Evolutionary conservation across 2,797 vertebrate genomes (phyloP).

Genomic region (Megalops cyprinoides): DNA sequence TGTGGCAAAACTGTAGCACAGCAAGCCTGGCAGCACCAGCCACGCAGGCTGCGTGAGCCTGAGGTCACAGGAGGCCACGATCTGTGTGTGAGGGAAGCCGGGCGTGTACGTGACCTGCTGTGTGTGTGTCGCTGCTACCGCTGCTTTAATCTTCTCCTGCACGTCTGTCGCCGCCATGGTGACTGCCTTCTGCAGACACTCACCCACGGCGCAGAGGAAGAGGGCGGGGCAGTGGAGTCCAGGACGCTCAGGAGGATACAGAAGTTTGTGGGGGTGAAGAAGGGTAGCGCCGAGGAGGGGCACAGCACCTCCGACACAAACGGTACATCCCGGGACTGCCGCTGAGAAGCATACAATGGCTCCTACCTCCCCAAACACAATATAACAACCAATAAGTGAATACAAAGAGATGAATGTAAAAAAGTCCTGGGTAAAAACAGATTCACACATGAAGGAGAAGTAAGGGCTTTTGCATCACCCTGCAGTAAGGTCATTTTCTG

Average conservation of each 20-base stretch:
- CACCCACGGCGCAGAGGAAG: conserved; percentile 61
- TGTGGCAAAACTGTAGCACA: not conserved
- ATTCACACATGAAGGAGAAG: too few species aligned
- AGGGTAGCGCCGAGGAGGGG: conserved; percentile 59
- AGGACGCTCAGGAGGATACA: conserved; percentile 78
- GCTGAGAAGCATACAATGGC: too few species aligned
- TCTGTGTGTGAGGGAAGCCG: conserved; percentile 36
- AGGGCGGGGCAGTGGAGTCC: conserved; percentile 63
- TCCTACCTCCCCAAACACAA: too few species aligned
- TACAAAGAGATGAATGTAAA: too few species aligned
- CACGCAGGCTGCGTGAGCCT: not conserved
- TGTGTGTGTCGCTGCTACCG: conserved; percentile 43
- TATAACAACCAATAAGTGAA: too few species aligned
- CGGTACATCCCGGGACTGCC: conserved; percentile 47
- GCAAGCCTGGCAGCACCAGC: not conserved
- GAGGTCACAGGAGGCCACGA: conserved; percentile 18
- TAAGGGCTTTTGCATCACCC: too few species aligned
- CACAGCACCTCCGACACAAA: conserved; percentile 45
- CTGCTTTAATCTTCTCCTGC: conserved; percentile 40
- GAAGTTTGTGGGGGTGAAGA: conserved; percentile 77
- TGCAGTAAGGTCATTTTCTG: too few species aligned
- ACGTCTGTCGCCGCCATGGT: not conserved
- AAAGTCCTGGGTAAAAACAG: too few species aligned
- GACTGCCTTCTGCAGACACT: not conserved
- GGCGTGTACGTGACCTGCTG: not conserved